Evolutionary conservation across 2,888 invertebrate genomes (phyloP).

Genomic region (Quadriops clusia): DNA sequence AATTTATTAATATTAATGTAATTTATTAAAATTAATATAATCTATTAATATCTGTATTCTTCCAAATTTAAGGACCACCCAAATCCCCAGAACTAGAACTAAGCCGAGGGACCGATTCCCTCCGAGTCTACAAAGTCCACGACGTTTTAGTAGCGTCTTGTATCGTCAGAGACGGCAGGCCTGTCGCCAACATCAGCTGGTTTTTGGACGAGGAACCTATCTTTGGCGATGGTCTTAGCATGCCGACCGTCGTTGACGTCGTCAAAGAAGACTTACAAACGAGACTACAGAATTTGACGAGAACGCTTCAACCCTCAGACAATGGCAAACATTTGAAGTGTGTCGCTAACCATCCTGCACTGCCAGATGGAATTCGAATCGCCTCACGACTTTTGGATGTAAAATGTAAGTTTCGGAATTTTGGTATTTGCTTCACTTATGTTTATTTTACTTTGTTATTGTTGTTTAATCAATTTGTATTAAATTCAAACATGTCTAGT

Average conservation of each 20-base stretch:
- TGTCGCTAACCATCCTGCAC: conserved; percentile 53
- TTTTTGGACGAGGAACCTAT: conserved; percentile 54
- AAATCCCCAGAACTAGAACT: conserved; percentile 37
- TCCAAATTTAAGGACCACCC: conserved; percentile 38
- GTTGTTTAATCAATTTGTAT: too few relatives aligned
- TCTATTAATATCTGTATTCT: too few relatives aligned
- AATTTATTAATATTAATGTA: too few relatives aligned
- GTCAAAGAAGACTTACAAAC: conserved; percentile 48
- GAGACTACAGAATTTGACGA: conserved; percentile 53
- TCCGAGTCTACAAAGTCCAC: conserved; percentile 44
- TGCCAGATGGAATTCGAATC: conserved; percentile 31
- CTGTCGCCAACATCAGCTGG: conserved; percentile 67
- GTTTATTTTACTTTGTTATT: too few relatives aligned
- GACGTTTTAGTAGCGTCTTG: conserved; percentile 55
- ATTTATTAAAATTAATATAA: too few relatives aligned
- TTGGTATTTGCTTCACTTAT: too few relatives aligned
- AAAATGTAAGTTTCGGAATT: conserved; percentile 49
- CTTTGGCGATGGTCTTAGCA: conserved; percentile 42
- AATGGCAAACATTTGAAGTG: conserved; percentile 54
- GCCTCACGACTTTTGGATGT: conserved; percentile 42
- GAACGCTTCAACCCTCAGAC: conserved; percentile 50
- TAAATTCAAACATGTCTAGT: too few relatives aligned
- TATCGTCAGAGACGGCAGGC: conserved; percentile 55
- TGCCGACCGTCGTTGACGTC: conserved; percentile 40
- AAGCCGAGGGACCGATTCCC: conserved; percentile 31